A percentile compares a stretch with the other conserved stretches of the same genome.
These are phyloP conservation scores for Linyphia triangularis DNA, from an alignment of 2,888 invertebrate genomes.

Conservation along the genomic window DNA sequence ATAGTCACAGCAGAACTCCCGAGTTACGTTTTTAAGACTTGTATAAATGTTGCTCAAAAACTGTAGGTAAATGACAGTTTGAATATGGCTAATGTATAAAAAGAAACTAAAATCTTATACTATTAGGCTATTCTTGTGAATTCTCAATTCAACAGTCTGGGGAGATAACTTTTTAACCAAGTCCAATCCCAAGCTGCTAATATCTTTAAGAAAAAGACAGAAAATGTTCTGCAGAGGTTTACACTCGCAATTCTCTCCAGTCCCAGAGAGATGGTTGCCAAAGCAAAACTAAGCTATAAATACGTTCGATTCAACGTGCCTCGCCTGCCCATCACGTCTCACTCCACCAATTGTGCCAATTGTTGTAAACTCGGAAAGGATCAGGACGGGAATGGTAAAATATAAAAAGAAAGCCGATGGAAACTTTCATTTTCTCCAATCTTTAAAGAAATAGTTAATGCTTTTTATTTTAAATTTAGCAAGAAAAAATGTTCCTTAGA, in stretches of 20 bases:
- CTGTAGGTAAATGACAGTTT: no score
- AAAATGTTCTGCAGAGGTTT: neutral
- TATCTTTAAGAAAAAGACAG: neutral
- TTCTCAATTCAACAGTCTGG: no score
- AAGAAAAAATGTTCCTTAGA: no score
- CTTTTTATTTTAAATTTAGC: neutral
- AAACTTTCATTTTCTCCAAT: neutral
- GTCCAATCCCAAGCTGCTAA: neutral
- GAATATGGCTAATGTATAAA: no score
- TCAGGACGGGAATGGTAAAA: neutral
- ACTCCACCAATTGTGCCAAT: slow-evolving; percentile 27
- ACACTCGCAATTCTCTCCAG: no score
- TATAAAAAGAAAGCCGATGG: no score
- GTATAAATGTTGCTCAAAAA: no score
- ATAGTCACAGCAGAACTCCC: no score
- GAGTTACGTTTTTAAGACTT: no score
- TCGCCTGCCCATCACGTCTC: slow-evolving; percentile 15
- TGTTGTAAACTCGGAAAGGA: slow-evolving; percentile 11
- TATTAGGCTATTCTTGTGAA: no score
- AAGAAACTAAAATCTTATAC: no score
- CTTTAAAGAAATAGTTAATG: neutral
- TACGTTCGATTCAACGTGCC: slow-evolving; percentile 27
- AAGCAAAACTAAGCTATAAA: slow-evolving; percentile 31
- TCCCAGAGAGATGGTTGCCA: neutral
- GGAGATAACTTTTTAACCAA: no score